Evolutionary conservation across 1,140 invertebrate genomes (phyloP).

Genomic region (Hylaeus volcanicus): DNA sequence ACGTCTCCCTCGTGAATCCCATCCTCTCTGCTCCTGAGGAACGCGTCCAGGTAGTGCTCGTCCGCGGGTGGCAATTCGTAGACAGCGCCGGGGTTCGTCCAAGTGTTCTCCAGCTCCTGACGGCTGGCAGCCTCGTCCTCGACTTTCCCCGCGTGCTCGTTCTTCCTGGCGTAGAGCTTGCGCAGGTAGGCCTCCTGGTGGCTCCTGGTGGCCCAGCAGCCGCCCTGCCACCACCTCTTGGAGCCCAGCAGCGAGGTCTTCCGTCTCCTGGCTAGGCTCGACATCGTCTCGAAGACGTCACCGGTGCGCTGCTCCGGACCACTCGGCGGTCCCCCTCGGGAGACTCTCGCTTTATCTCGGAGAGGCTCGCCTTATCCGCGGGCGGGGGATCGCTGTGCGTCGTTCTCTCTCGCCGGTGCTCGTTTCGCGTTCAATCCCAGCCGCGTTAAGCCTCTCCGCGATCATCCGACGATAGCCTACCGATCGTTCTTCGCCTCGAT

Average conservation of each 20-base stretch:
- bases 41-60: conserved; percentile 74
- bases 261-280: conserved; percentile 74
- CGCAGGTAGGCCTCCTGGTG: conserved; percentile 79
- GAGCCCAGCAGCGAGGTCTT: conserved; percentile 75
- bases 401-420: not conserved
- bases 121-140: conserved; percentile 39
- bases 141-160: conserved; percentile 53
- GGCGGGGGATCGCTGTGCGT: not conserved
- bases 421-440: not conserved
- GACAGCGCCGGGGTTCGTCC: conserved; percentile 53
- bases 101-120: conserved; percentile 58
- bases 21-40: conserved; percentile 62
- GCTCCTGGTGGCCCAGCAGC: conserved; percentile 78
- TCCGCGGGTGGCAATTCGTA: conserved; percentile 69
- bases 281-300: conserved; percentile 58
- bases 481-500: conserved; percentile 12
- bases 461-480: not conserved
- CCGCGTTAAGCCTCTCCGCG: not conserved
- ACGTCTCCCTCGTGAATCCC: conserved; percentile 48
- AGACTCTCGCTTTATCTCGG: not conserved
- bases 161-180: conserved; percentile 75
- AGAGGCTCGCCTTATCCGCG: not conserved
- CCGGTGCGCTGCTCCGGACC: not conserved
- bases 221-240: conserved; percentile 78
- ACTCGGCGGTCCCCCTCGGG: no score